Percentiles rank a stretch among this genome's conserved stretches.
phyloP scores from a whole-genome alignment of 1,140 invertebrate genomes.

The Papilio dardanus region DNA sequence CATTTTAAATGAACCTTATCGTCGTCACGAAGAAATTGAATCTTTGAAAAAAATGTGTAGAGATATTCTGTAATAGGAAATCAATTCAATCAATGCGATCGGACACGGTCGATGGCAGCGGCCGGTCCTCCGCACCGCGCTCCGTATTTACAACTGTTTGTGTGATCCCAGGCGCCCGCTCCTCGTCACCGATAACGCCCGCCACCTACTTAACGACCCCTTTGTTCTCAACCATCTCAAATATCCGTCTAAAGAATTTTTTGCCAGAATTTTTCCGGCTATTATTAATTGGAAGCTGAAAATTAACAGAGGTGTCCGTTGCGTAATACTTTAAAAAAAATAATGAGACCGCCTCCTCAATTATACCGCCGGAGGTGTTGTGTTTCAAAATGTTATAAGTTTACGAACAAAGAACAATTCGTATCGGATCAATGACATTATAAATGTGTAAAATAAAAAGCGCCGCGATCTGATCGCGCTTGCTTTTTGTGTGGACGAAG shows the following conservation, averaged over 20 bases:
- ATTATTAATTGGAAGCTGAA: slow-evolving; percentile 72
- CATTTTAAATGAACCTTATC: slow-evolving; percentile 56
- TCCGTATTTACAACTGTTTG: slow-evolving; percentile 41
- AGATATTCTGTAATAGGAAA: slow-evolving; percentile 68
- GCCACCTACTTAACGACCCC: slow-evolving; percentile 48
- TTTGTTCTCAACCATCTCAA: slow-evolving; percentile 71
- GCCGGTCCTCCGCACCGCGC: slow-evolving; percentile 32
- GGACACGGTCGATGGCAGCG: slow-evolving; percentile 49
- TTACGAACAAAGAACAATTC: slow-evolving; percentile 46
- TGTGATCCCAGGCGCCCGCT: slow-evolving; percentile 37
- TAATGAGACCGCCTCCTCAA: slow-evolving; percentile 58
- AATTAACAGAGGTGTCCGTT: slow-evolving; percentile 66
- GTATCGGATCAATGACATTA: slow-evolving; percentile 57
- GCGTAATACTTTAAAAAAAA: slow-evolving; percentile 47
- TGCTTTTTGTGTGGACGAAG: slow-evolving; percentile 52
- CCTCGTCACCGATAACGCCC: slow-evolving; percentile 29
- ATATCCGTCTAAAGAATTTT: slow-evolving; percentile 61
- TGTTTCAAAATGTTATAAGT: slow-evolving; percentile 49
- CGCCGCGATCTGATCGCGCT: slow-evolving; percentile 42
- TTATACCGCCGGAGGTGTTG: slow-evolving; percentile 57
- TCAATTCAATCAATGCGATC: slow-evolving; percentile 72
- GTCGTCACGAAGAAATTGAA: slow-evolving; percentile 66
- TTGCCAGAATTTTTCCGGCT: slow-evolving; percentile 56
- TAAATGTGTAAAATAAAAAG: slow-evolving; percentile 54
- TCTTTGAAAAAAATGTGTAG: slow-evolving; percentile 56